Evolutionary conservation across 1,140 invertebrate genomes (phyloP).

Genomic region (Hyphantria cunea): DNA sequence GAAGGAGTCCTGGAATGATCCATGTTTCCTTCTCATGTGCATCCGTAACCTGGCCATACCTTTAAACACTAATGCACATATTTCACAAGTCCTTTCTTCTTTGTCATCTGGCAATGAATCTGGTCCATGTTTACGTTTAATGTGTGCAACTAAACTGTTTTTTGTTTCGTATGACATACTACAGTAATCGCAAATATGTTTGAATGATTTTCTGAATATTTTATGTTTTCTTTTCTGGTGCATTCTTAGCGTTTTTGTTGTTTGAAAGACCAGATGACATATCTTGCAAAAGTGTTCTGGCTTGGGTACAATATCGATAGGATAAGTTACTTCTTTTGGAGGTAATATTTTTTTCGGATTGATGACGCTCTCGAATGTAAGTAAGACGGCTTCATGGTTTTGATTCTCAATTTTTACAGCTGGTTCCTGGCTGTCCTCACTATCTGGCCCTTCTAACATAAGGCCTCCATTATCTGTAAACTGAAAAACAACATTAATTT

Average conservation of each 20-base stretch:
- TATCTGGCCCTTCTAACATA: constrained; percentile 55
- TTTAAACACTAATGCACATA: constrained; percentile 72
- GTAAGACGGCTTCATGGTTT: constrained; percentile 55
- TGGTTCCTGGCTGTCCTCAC: constrained; percentile 63
- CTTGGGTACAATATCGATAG: constrained; percentile 33
- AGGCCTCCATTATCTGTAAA: constrained; percentile 58
- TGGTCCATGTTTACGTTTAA: constrained; percentile 70
- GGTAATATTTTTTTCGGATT: constrained; percentile 46
- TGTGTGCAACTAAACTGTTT: constrained; percentile 68
- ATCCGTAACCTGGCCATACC: constrained; percentile 64
- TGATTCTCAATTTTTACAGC: constrained; percentile 60
- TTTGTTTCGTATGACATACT: constrained; percentile 70
- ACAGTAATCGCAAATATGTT: constrained; percentile 67
- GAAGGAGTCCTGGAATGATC: constrained; percentile 64
- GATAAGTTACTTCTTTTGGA: constrained; percentile 28
- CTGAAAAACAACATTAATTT: constrained; percentile 44
- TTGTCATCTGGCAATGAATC: constrained; percentile 52
- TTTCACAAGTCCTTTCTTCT: constrained; percentile 68
- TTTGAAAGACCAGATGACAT: constrained; percentile 72
- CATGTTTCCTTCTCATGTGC: constrained; percentile 74
- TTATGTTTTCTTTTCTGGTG: constrained; percentile 72
- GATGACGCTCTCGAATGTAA: constrained; percentile 68
- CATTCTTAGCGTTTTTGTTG: constrained; percentile 59
- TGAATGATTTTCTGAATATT: constrained; percentile 57
- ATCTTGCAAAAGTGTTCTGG: constrained; percentile 57